Base-by-base conservation (phyloP, 2,113 vertebrate genomes). In the Triplophysa rosa region DNA sequence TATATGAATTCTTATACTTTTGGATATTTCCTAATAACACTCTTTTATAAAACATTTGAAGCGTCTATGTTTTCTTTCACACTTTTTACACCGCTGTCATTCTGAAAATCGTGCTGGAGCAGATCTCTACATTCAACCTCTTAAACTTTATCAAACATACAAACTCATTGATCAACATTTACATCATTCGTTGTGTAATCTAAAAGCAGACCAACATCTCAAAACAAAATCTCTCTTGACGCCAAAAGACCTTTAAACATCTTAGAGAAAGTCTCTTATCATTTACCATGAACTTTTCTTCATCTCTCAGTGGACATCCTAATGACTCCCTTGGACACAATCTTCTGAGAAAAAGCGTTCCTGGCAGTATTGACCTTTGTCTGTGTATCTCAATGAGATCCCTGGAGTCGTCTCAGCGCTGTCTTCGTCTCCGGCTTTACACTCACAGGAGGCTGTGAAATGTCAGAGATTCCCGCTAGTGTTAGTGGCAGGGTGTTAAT, bases 21-120 rank as follows among this genome's bases (percentile, higher is more conserved):
- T 92, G 84, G 89, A 90, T 88, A 84, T 90, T 90, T 90, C 85
- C 63, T 84, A 82, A 87, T 85, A 85, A 76, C 62, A 69, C 86
- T 80, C 72, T 89, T 91, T 88, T 78, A 86, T 88, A 87, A 88
- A 87, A 89, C 85, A 79, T 80, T 66, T 80, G 82, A 84, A 77
- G 66, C 67, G 58, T 85, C 77, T 78, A 62, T 87, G 81, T 89
- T 83, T 86, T 70, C 82, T 71, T 78, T 54, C 77, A 72, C 77
- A 85, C 82, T 84, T 37, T 78, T 33, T 19, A 37, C 17, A n/a
- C 69, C 5, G 17, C 3, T 9, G 12, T 40, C 2, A 23, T 58
- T 26, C 10, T 67, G 63, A 75, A 54, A 17, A 49, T 49, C 3
- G 13, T 49, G 14, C 47, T 49, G 11, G 47, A 49, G 14, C 14